Percentiles rank a stretch among this genome's conserved stretches.
phyloP scores from a whole-genome alignment of 35 echinoderm and acorn worm species.

The Eucidaris tribuloides region DNA sequence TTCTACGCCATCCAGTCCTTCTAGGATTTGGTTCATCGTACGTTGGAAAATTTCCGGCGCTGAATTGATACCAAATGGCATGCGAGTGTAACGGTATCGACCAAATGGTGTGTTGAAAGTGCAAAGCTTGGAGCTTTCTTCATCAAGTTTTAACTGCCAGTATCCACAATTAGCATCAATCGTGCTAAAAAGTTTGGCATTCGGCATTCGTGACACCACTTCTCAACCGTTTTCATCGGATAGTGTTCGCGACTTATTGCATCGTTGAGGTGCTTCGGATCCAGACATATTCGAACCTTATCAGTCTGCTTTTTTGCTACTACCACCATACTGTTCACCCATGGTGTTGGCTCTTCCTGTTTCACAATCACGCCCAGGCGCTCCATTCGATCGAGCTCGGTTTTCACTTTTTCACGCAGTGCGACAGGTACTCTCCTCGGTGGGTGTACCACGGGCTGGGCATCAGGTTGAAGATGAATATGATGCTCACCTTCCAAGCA shows the following conservation, averaged over 20 bases:
- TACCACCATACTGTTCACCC: slow-evolving; percentile 51
- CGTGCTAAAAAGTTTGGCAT: slow-evolving; percentile 38
- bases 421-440: slow-evolving; percentile 31
- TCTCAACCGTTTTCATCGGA: slow-evolving; percentile 41
- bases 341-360: slow-evolving; percentile 26
- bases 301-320: slow-evolving; percentile 21
- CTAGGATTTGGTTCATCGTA: slow-evolving; percentile 58
- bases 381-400: slow-evolving; percentile 11
- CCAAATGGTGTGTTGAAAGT: slow-evolving; percentile 74
- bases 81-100: slow-evolving; percentile 48
- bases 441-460: slow-evolving; percentile 22
- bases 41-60: slow-evolving; percentile 62
- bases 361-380: slow-evolving; percentile 1
- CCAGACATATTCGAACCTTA: slow-evolving; percentile 39
- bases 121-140: slow-evolving; percentile 15
- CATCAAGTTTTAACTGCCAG: slow-evolving; percentile 14
- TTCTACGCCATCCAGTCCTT: slow-evolving; percentile 37
- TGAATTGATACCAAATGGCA: slow-evolving; percentile 70
- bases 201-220: slow-evolving; percentile 8
- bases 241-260: slow-evolving; percentile 27
- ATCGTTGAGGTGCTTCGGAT: slow-evolving; percentile 43
- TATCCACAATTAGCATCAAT: slow-evolving; percentile 47
- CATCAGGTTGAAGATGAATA: background rate
- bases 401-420: background rate
- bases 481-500: slow-evolving; percentile 19